Conservation (phyloP, 2,888 invertebrate species). For the Drosophila anomalata region DNA sequence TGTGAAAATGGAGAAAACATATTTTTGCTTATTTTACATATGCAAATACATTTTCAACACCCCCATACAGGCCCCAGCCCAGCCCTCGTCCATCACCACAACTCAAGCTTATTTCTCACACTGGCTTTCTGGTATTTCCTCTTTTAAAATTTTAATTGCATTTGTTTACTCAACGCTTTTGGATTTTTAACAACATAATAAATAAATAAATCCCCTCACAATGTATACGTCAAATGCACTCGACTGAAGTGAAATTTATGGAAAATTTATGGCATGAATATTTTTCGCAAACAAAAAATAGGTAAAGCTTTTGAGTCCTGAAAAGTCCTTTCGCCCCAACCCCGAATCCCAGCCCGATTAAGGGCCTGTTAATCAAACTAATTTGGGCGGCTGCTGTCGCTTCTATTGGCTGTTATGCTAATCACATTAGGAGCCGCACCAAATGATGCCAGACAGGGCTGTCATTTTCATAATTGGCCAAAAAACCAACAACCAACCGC, state of each 20-base stretch:
- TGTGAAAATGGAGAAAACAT: constrained; percentile 32
- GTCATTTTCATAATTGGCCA: constrained; percentile 76
- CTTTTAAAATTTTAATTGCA: constrained; percentile 54
- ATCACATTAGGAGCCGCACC: constrained; percentile 67
- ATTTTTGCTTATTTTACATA: constrained; percentile 49
- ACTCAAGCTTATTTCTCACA: constrained; percentile 15
- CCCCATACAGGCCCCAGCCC: background rate
- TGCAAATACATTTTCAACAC: constrained; percentile 42
- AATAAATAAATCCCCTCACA: constrained; percentile 58
- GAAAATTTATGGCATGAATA: constrained; percentile 10
- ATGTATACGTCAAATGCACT: constrained; percentile 43
- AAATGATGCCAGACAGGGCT: constrained; percentile 35
- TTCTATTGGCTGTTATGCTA: constrained; percentile 56
- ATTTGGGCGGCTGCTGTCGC: constrained; percentile 47
- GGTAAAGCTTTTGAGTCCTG: constrained; percentile 15
- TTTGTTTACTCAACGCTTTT: constrained; percentile 63
- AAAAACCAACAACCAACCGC: constrained; percentile 69
- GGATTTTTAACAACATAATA: constrained; percentile 71
- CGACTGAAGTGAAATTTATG: constrained; percentile 44
- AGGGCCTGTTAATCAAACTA: constrained; percentile 71
- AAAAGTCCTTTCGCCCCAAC: constrained; percentile 11
- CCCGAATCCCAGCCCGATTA: constrained; percentile 55
- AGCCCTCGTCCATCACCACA: background rate
- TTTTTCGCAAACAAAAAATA: constrained; percentile 25
- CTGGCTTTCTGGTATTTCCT: constrained; percentile 36